These are phyloP conservation scores for Rhabdomys pumilio DNA, from an alignment of 2,797 vertebrate species.

Conservation along the genomic window DNA sequence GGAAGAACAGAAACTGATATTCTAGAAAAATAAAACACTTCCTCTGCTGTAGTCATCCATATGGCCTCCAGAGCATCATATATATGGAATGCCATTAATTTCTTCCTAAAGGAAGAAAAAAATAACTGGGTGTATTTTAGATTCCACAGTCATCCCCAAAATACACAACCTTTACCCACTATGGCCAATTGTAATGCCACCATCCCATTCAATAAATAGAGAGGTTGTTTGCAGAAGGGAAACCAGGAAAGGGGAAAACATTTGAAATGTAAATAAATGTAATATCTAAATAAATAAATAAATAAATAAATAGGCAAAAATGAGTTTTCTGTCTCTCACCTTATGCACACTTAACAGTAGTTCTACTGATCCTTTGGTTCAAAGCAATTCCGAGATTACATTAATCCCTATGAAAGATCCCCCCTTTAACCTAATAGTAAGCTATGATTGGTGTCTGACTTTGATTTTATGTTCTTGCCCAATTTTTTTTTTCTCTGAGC, in stretches of 20 bases:
- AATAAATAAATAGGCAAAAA: too few species aligned
- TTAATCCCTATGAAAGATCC: background rate
- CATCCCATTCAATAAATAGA: background rate
- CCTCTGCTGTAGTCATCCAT: background rate
- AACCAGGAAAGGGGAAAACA: too few species aligned
- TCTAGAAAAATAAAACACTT: background rate
- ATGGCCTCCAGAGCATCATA: background rate
- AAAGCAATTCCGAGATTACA: background rate
- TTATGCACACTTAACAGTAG: background rate
- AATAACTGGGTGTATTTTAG: background rate
- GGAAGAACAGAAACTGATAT: constrained; percentile 55
- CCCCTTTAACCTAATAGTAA: background rate
- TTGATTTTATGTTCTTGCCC: background rate
- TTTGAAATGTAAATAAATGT: too few species aligned
- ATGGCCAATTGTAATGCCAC: background rate
- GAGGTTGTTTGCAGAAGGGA: background rate
- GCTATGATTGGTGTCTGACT: background rate
- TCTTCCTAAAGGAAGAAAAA: background rate
- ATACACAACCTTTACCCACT: background rate
- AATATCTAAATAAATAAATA: too few species aligned
- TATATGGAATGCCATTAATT: background rate
- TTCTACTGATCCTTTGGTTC: background rate
- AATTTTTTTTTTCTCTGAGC: background rate
- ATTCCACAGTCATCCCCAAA: background rate
- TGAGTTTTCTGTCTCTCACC: background rate